Base-by-base conservation (phyloP, 1,140 invertebrate species). In the Monomorium pharaonis region DNA sequence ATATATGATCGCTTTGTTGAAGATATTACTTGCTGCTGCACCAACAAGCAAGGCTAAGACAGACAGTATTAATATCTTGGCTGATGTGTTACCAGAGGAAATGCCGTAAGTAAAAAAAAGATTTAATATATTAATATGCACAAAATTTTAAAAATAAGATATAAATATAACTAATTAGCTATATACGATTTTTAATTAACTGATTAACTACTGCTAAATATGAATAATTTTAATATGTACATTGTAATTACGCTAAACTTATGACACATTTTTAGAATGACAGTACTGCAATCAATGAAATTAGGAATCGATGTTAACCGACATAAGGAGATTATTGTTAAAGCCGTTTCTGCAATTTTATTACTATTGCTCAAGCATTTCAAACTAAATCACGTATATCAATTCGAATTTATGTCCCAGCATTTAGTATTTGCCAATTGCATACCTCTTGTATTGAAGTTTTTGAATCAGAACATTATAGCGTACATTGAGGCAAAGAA, bases 351-450 rank as follows among this genome's bases (percentile, higher is more conserved):
- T 54, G 98, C 98, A 4, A 98, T 99, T 84, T 95, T 99, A 60
- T 94, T 99, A 67, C 95, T 99, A 12, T 96, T 99, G 51, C 95
- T 99, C 62, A 99, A 99, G 95, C 99, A 99, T 95, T 99, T 99
- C 89, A 99, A 99, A 96, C 96, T 99, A n/a, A 99, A 99, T 95
- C 99, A 99, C 94, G 96, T 99, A 16, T 99, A 99, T 95, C 98
- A 99, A 95, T 99, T 99, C 96, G 99, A 99, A 95, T 99, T 99
- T 93, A 99, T 99, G 97, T 99, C 98, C 3, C 99, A 99, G 94
- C 99, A 99, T 95, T 96, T 99, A 72, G 99, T 99, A 16, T 99
- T 99, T 96, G 99, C 99, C 78, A 99, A 99, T 95, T 99, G 99
- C 94, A 99, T 99, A 94, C 99, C 99, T 7, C 95, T 99, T 27